Conservation (phyloP, 2,113 vertebrate genomes). For the Dipodomys stephensi region DNA sequence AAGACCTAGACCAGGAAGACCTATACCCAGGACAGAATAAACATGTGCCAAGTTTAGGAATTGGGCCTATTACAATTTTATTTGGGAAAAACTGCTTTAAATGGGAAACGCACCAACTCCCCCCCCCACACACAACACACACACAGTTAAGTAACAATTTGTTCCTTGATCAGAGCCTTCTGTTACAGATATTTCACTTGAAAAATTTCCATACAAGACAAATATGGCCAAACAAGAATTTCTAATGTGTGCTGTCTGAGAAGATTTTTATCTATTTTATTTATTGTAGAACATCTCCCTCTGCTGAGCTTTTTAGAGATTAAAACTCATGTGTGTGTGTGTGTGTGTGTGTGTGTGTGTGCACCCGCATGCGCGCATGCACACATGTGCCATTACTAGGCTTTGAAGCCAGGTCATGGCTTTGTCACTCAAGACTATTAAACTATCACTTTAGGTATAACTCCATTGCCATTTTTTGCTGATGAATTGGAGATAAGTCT, state of each 20-base stretch:
- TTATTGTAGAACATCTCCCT: not conserved
- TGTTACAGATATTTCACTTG: conserved; percentile 56
- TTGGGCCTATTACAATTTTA: not conserved
- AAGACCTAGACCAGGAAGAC: not conserved
- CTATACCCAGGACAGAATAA: not conserved
- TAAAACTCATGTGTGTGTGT: not conserved
- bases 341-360: not conserved
- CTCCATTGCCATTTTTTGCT: no score
- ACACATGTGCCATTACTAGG: no score
- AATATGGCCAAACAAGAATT: conserved; percentile 45
- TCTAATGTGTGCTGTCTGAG: conserved; percentile 2
- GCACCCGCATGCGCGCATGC: not conserved
- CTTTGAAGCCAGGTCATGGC: no score
- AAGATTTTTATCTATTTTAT: conserved; percentile 26
- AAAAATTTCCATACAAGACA: conserved; percentile 53
- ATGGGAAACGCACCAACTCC: conserved; percentile 18
- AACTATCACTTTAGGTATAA: no score
- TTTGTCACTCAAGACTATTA: no score
- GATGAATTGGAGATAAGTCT: no score
- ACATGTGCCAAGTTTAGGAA: not conserved
- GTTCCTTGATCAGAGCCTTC: conserved; percentile 53
- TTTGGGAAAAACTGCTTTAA: conserved; percentile 26
- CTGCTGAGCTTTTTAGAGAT: not conserved
- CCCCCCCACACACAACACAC: not conserved
- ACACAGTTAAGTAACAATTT: conserved; percentile 56